These are phyloP conservation scores for Leucophenga varia DNA, from an alignment of 1,140 invertebrate species.

Conservation along the genomic window DNA sequence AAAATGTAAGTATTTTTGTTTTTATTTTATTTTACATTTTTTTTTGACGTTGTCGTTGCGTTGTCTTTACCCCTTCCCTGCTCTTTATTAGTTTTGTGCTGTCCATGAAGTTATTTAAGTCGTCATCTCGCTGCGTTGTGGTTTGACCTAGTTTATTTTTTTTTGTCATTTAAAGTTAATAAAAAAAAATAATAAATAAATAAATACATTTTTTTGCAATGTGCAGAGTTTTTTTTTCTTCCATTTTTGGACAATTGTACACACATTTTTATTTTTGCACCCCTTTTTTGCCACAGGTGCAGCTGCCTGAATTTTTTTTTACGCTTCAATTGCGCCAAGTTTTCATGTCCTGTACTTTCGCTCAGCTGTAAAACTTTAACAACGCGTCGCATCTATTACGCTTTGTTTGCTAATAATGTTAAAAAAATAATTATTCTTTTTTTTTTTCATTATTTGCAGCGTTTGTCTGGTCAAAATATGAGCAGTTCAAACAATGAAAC, in stretches of 20 bases:
- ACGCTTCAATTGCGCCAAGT: conserved; percentile 3
- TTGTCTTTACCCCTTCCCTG: conserved; percentile 2
- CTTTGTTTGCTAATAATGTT: too few species aligned
- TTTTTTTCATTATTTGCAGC: conserved; percentile 1
- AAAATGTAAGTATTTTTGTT: conserved; percentile 33
- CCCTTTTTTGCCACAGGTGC: not conserved
- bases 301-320: conserved; percentile 13
- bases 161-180: conserved; percentile 7
- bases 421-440: too few species aligned
- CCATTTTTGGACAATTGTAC: too few species aligned
- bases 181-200: conserved; percentile 7
- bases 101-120: conserved; percentile 9
- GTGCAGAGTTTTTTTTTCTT: too few species aligned
- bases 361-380: too few species aligned
- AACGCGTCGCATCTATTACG: too few species aligned
- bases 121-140: conserved; percentile 16
- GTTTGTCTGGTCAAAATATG: conserved; percentile 41
- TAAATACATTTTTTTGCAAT: conserved; percentile 28
- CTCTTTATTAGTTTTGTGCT: too few species aligned
- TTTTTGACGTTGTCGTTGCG: too few species aligned
- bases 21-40: too few species aligned
- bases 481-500: conserved; percentile 54
- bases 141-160: conserved; percentile 38
- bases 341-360: too few species aligned
- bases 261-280: too few species aligned